These are phyloP conservation scores for Enteromius viviparus DNA, from an alignment of 2,797 vertebrate species.

Conservation along the genomic window DNA sequence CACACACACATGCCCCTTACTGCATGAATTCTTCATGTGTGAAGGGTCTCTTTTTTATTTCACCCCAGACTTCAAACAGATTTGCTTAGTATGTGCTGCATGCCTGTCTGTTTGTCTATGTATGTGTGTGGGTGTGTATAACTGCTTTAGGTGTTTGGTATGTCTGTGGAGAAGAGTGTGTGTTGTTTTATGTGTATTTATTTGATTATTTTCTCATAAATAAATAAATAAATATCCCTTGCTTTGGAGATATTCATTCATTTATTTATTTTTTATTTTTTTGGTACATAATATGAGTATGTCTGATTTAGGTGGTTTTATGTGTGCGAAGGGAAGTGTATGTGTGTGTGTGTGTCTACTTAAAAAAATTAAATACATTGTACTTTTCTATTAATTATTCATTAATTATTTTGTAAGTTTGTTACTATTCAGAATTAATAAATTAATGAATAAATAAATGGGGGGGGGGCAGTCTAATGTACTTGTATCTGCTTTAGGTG, in stretches of 20 bases:
- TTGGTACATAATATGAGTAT: neutral
- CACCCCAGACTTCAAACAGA: conserved; percentile 84
- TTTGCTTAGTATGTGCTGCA: conserved; percentile 80
- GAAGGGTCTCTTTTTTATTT: conserved; percentile 79
- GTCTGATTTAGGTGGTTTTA: neutral
- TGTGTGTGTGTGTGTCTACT: neutral
- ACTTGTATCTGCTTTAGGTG: too few relatives aligned
- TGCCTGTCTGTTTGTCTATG: conserved; percentile 64
- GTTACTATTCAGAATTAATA: too few relatives aligned
- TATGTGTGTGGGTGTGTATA: conserved; percentile 15
- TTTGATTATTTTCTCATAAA: neutral
- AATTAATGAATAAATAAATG: too few relatives aligned
- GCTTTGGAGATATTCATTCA: neutral
- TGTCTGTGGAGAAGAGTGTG: conserved; percentile 10
- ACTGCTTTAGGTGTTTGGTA: conserved; percentile 30
- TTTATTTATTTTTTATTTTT: neutral
- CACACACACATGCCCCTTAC: conserved; percentile 68
- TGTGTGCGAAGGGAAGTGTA: neutral
- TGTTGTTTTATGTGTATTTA: conserved; percentile 18
- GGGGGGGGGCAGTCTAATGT: too few relatives aligned
- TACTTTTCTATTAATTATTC: too few relatives aligned
- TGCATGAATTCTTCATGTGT: conserved; percentile 84
- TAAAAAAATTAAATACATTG: neutral
- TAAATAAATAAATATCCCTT: neutral
- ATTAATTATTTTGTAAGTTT: too few relatives aligned